Evolutionary conservation across 2,113 vertebrate genomes (phyloP).

Genomic region (Eurypyga helias): DNA sequence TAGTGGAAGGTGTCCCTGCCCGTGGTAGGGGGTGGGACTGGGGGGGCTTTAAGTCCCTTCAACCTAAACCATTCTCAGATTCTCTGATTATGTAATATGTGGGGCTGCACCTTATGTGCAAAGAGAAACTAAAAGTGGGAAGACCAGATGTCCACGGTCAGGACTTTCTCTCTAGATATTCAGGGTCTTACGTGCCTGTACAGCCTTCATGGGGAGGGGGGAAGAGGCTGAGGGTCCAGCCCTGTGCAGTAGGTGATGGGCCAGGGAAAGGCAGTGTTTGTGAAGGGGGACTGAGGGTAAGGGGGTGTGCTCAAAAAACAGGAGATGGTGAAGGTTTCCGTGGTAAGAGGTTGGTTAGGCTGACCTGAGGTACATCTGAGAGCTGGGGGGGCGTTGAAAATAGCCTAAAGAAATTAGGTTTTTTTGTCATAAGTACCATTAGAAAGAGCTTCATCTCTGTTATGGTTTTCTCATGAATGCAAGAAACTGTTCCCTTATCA

Average conservation of each 20-base stretch:
- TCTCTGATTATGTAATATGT: rapidly evolving
- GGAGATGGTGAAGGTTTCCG: background rate
- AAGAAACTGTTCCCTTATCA: background rate
- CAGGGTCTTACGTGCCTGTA: rapidly evolving
- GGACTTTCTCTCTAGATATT: background rate
- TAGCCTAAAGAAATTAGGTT: background rate
- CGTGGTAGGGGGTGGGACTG: too few species aligned
- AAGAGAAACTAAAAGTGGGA: background rate
- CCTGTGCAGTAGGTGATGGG: rapidly evolving
- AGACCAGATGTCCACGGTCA: rapidly evolving
- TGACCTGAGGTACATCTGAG: background rate
- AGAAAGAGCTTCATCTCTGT: background rate
- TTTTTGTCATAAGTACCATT: rapidly evolving
- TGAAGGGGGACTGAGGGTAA: too few species aligned
- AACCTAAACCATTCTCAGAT: too few species aligned
- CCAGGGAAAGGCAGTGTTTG: rapidly evolving
- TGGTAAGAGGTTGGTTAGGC: background rate
- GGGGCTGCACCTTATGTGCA: background rate
- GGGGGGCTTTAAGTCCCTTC: too few species aligned
- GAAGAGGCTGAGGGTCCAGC: too few species aligned
- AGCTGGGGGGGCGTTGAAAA: background rate
- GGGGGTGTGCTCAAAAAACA: background rate
- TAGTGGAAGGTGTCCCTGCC: too few species aligned
- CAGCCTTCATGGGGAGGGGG: background rate
- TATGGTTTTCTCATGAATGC: background rate